These are phyloP conservation scores for Archips xylosteana DNA, from an alignment of 2,888 invertebrate genomes.

Conservation along the genomic window DNA sequence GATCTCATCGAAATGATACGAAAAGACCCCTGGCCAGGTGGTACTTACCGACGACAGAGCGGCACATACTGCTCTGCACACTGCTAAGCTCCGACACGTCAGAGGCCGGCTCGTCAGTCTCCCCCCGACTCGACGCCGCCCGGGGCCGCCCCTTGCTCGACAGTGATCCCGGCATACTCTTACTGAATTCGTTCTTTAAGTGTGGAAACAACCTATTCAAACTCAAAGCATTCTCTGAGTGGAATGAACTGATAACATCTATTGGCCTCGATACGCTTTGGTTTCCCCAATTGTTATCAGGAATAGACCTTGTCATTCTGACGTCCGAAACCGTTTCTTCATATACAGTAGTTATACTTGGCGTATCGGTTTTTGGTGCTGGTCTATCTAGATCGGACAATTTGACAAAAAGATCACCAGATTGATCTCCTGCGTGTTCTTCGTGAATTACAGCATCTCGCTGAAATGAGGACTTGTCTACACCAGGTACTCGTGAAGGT, in stretches of 20 bases:
- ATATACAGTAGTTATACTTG: constrained; percentile 49
- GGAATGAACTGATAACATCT: constrained; percentile 85
- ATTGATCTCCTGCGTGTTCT: constrained; percentile 51
- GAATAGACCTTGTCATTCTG: constrained; percentile 89
- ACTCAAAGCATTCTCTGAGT: constrained; percentile 84
- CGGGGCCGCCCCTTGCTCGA: constrained; percentile 66
- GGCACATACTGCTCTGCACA: constrained; percentile 84
- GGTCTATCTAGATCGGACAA: constrained; percentile 92
- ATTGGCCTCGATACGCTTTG: constrained; percentile 86
- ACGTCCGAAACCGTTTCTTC: constrained; percentile 65
- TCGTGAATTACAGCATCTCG: constrained; percentile 49
- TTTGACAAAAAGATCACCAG: constrained; percentile 87
- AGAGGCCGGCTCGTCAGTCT: constrained; percentile 78
- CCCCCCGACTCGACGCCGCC: constrained; percentile 61
- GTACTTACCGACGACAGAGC: constrained; percentile 81
- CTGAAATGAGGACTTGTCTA: constrained; percentile 34
- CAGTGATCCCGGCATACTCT: constrained; percentile 76
- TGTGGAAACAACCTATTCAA: constrained; percentile 88
- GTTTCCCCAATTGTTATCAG: constrained; percentile 89
- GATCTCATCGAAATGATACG: too few relatives aligned
- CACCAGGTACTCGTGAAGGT: constrained; percentile 31
- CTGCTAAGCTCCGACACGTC: constrained; percentile 85
- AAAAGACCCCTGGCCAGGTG: too few relatives aligned
- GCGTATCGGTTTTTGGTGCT: constrained; percentile 71
- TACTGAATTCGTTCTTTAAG: constrained; percentile 79